A percentile compares a stretch with the other conserved stretches of the same genome.
Evolutionary conservation across 2,888 invertebrate genomes (phyloP).

Genomic region (Drosophila rubida): DNA sequence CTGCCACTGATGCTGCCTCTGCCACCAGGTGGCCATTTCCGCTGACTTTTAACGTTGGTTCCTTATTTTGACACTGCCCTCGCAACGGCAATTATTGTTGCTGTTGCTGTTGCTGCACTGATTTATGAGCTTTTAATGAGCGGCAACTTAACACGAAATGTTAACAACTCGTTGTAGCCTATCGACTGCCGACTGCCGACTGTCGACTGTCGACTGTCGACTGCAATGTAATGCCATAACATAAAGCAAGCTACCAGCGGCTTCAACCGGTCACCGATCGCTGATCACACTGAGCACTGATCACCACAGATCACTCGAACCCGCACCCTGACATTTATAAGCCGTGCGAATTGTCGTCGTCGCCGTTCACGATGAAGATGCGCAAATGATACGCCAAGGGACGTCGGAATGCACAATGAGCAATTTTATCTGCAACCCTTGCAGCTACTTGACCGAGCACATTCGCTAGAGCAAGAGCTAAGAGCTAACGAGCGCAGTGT

Average conservation of each 20-base stretch:
- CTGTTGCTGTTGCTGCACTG: conserved; percentile 48
- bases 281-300: conserved; percentile 20
- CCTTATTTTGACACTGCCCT: conserved; percentile 66
- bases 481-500: no score
- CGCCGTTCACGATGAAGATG: conserved; percentile 56
- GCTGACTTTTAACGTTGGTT: conserved; percentile 37
- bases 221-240: conserved; percentile 44
- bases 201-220: conserved; percentile 22
- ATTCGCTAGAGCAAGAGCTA: conserved; percentile 9
- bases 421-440: conserved; percentile 17
- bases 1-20: neutral
- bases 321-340: conserved; percentile 53
- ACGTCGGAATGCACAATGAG: conserved; percentile 49
- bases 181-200: conserved; percentile 33
- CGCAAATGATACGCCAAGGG: conserved; percentile 69
- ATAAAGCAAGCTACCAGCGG: conserved; percentile 42
- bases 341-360: conserved; percentile 51
- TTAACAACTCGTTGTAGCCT: conserved; percentile 64
- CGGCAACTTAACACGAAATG: conserved; percentile 79
- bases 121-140: conserved; percentile 81
- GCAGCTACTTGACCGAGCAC: neutral
- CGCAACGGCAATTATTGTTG: conserved; percentile 69
- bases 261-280: conserved; percentile 40
- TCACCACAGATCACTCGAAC: conserved; percentile 20
- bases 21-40: conserved; percentile 62